phyloP scores from a whole-genome alignment of 2,888 invertebrate species.

The Tridacna crocea region DNA sequence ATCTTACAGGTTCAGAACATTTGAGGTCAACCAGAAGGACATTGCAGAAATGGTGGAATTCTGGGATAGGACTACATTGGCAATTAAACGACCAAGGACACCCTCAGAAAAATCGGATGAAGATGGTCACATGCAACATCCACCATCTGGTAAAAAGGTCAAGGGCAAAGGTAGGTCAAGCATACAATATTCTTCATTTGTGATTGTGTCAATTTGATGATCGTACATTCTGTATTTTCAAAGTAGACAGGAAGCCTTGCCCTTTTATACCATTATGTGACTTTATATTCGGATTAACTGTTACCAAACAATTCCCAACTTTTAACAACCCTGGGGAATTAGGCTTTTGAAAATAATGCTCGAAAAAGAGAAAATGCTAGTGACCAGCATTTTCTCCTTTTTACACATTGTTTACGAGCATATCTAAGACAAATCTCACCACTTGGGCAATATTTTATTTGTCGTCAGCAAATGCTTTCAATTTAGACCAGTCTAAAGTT shows the following conservation, averaged over 20 bases:
- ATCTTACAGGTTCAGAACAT: slow-evolving; percentile 81
- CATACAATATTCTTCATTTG: too few relatives aligned
- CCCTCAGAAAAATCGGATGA: slow-evolving; percentile 81
- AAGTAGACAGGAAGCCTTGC: background rate
- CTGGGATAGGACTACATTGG: slow-evolving; percentile 83
- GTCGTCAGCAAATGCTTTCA: too few relatives aligned
- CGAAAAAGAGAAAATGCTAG: background rate
- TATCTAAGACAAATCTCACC: too few relatives aligned
- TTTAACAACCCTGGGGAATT: background rate
- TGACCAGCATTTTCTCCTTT: too few relatives aligned
- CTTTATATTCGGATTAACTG: background rate
- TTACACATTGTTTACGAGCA: too few relatives aligned
- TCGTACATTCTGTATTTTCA: background rate
- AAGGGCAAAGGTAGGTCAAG: slow-evolving; percentile 73
- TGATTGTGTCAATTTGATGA: background rate
- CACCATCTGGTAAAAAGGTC: slow-evolving; percentile 79
- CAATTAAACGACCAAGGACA: slow-evolving; percentile 77
- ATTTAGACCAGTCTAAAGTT: too few relatives aligned
- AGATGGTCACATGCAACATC: slow-evolving; percentile 76
- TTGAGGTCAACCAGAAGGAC: slow-evolving; percentile 81
- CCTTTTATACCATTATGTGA: background rate
- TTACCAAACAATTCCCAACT: background rate
- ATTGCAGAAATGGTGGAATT: slow-evolving; percentile 81
- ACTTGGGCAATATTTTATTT: too few relatives aligned
- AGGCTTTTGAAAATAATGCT: background rate